Base-by-base conservation (phyloP, 2,888 invertebrate genomes). In the Leptopilina myrica region DNA sequence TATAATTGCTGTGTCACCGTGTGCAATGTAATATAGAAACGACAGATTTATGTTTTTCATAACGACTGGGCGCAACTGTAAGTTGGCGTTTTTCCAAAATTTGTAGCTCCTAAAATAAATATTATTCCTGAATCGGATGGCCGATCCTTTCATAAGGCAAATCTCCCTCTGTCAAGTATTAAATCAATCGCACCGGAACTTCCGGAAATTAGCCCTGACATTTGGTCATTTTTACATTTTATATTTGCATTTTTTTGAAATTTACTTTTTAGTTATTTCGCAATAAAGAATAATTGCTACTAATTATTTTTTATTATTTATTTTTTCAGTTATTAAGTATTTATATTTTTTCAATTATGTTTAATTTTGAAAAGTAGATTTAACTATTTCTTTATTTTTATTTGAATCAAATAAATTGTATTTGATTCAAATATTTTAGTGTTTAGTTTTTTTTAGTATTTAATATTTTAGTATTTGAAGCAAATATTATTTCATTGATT, bases 31-130 rank as follows among this genome's bases (percentile, higher is more conserved):
- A 78, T 75, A 76, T 75, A 56, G 67, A 49, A 66, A 67, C 14
- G 46, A 64, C 67, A 64, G 76, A 77, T 73, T 64, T 69, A 77
- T 77, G 76, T 75, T 75, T 77, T 75, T 76, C 56, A 73, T 73
- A 73, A 73, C 56, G 20, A 15, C 49, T 26, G 46, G 49, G 46
- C 26, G 43, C 64, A 53, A 43, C 53, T 40, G 26, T 56, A 77
- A 43, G 65, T 85, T 86, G 87, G 87, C 87, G 33, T 76, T 14
- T 67, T 79, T 87, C 87, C 87, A 87, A 84, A 62, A 83, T 83
- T 84, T 85, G 85, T 86, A 85, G 78, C 80, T 69, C 26, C 79
- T 78, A 80, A 82, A 78, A 85, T 84, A 87, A 87, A 87, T 87
- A 87, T 87, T 86, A 85, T 87, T 84, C 77, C 77, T 78, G 80